A percentile compares a stretch with the other conserved stretches of the same genome.
These are phyloP conservation scores for Torymus texanus DNA, from an alignment of 2,888 invertebrate genomes.

Conservation along the genomic window DNA sequence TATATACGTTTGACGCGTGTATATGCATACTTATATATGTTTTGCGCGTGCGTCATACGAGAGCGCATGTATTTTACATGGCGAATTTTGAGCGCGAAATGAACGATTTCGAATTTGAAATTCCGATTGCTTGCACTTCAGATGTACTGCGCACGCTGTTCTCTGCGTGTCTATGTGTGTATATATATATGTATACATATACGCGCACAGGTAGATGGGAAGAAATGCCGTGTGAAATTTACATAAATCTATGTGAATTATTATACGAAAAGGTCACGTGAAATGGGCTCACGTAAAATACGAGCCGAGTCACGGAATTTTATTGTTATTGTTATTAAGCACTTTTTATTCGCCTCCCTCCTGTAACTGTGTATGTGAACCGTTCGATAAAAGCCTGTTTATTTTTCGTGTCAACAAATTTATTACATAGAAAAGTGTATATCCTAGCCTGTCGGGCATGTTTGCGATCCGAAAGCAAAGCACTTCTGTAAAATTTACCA, in stretches of 20 bases:
- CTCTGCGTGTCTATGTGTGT: no score
- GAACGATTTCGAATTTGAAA: slow-evolving; percentile 30
- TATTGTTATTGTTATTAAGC: no score
- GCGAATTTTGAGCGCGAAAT: slow-evolving; percentile 19
- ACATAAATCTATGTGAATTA: slow-evolving; percentile 43
- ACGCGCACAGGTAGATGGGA: not conserved
- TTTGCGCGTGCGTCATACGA: no score
- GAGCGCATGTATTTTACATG: not conserved
- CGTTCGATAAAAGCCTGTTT: slow-evolving; percentile 12
- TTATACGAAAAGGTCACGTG: slow-evolving; percentile 29
- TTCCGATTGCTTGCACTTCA: slow-evolving; percentile 31
- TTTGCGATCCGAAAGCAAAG: no score
- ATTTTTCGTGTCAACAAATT: not conserved
- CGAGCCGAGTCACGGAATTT: not conserved
- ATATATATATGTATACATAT: no score
- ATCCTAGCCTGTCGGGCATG: not conserved
- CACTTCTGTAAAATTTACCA: no score
- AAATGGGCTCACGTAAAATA: slow-evolving; percentile 19
- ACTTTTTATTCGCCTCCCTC: not conserved
- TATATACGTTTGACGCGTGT: no score
- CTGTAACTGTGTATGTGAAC: slow-evolving; percentile 5
- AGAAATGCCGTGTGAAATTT: slow-evolving; percentile 31
- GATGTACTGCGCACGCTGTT: slow-evolving; percentile 13
- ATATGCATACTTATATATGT: no score
- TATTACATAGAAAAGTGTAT: not conserved